Evolutionary conservation across 1,140 invertebrate species (phyloP).

Genomic region (Camponotus pennsylvanicus): DNA sequence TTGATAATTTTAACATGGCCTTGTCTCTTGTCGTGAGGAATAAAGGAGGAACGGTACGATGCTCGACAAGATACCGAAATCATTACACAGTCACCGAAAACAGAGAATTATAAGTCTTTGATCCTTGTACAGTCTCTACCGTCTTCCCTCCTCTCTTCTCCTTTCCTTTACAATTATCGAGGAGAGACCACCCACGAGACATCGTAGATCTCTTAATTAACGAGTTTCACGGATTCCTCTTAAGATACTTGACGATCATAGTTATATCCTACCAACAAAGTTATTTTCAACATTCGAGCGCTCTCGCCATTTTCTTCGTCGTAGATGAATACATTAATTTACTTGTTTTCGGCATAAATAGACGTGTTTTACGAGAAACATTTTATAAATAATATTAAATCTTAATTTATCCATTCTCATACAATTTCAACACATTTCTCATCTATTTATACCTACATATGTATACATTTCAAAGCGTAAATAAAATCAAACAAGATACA

Average conservation of each 20-base stretch:
- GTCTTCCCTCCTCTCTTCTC: neutral
- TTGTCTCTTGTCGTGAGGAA: neutral
- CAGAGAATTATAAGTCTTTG: neutral
- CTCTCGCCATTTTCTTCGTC: neutral
- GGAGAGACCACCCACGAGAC: conserved; percentile 35
- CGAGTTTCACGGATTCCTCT: neutral
- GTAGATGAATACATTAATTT: neutral
- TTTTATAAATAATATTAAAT: conserved; percentile 15
- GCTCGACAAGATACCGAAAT: neutral
- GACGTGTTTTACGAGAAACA: neutral
- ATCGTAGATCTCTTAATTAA: conserved; percentile 54
- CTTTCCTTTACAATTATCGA: neutral
- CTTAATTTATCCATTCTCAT: neutral
- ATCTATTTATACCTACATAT: neutral
- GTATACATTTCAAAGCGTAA: conserved; percentile 56
- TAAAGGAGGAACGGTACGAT: neutral
- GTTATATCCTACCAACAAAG: conserved; percentile 7
- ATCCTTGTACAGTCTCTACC: neutral
- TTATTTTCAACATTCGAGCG: neutral
- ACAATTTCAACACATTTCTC: neutral
- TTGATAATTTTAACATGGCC: neutral
- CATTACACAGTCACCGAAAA: neutral
- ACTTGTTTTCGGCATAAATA: neutral
- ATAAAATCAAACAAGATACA: conserved; percentile 61
- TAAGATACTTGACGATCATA: conserved; percentile 5